Conservation (phyloP, 2,888 invertebrate species). For the Axea sp. region DNA sequence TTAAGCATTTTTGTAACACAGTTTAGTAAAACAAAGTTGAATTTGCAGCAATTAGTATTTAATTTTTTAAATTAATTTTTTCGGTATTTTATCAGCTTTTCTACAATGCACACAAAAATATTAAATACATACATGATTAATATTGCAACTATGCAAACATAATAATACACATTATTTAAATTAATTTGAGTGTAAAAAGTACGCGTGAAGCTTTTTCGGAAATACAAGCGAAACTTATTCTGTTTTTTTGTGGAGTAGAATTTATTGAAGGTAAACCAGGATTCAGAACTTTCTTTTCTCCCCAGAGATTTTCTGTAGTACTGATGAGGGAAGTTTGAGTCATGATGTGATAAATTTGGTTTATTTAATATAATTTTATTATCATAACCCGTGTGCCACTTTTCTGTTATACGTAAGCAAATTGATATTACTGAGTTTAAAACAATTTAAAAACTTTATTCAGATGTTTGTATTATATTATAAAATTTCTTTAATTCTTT, state of each 20-base stretch:
- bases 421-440: background rate
- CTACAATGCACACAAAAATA: too few species aligned
- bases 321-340: constrained; percentile 43
- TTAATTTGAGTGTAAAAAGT: constrained; percentile 17
- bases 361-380: constrained; percentile 44
- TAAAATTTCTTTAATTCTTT: too few species aligned
- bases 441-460: background rate
- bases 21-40: too few species aligned
- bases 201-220: constrained; percentile 11
- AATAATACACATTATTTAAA: too few species aligned
- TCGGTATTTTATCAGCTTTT: too few species aligned
- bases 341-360: constrained; percentile 37
- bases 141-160: too few species aligned
- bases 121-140: too few species aligned
- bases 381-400: constrained; percentile 15
- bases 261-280: constrained; percentile 50
- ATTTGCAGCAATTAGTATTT: too few species aligned
- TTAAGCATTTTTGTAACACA: too few species aligned
- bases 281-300: constrained; percentile 50
- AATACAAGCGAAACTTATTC: constrained; percentile 15
- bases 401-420: constrained; percentile 23
- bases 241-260: constrained; percentile 39
- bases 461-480: too few species aligned
- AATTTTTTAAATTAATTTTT: too few species aligned
- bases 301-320: constrained; percentile 31